phyloP scores from a whole-genome alignment of 2,888 invertebrate species.

The Scaptomyza flava region DNA sequence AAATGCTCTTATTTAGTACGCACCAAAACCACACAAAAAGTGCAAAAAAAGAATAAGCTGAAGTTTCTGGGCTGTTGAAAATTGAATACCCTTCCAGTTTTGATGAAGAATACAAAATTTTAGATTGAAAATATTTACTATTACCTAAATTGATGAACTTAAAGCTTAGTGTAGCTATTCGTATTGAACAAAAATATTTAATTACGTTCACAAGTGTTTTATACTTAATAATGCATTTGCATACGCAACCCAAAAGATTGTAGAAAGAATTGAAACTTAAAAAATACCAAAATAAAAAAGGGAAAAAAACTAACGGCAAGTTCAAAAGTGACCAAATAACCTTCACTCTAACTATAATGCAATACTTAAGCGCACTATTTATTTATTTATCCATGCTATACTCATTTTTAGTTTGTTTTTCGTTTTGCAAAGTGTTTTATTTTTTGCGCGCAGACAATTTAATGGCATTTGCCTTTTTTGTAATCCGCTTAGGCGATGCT shows the following conservation, averaged over 20 bases:
- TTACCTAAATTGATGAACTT: too few species aligned
- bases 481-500: conserved; percentile 64
- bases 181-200: too few species aligned
- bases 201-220: not conserved
- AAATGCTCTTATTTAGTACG: conserved; percentile 1
- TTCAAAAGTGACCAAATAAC: conserved; percentile 27
- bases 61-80: not conserved
- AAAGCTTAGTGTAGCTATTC: too few species aligned
- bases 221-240: too few species aligned
- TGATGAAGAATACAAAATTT: too few species aligned
- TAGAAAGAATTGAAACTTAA: too few species aligned
- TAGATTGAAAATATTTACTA: too few species aligned
- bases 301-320: conserved; percentile 1
- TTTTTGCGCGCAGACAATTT: conserved; percentile 31
- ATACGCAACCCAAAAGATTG: too few species aligned
- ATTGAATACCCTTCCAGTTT: not conserved
- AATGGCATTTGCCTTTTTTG: conserved; percentile 41
- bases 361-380: conserved; percentile 51
- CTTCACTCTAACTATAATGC: conserved; percentile 41
- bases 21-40: not conserved
- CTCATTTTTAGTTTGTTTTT: not conserved
- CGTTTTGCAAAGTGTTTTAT: conserved; percentile 4
- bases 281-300: not conserved
- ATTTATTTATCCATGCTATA: conserved; percentile 52
- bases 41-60: not conserved